phyloP scores from a whole-genome alignment of 2,797 vertebrate species.

The Poliocrania exsul region DNA sequence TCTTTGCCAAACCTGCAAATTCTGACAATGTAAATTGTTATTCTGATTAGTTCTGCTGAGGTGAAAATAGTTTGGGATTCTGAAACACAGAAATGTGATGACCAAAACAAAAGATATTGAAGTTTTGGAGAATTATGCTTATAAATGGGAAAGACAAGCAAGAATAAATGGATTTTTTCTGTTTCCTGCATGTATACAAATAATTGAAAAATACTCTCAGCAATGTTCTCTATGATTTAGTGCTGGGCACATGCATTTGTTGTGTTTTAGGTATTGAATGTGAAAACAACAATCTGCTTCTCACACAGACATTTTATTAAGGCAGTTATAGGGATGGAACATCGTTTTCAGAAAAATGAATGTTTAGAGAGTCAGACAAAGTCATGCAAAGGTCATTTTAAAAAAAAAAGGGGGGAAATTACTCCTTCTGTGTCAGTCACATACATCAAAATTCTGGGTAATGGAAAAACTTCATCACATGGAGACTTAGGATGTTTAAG shows the following conservation, averaged over 20 bases:
- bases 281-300: neutral
- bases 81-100: neutral
- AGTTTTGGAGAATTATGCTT: neutral
- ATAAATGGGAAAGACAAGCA: neutral
- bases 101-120: neutral
- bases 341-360: neutral
- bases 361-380: neutral
- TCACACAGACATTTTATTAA: neutral
- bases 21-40: neutral
- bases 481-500: neutral
- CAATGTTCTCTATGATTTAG: neutral
- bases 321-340: neutral
- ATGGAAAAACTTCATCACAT: neutral
- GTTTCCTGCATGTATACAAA: neutral
- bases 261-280: neutral
- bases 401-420: neutral
- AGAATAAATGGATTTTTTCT: neutral
- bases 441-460: neutral
- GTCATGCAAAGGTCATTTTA: rapidly evolving
- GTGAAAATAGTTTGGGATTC: neutral
- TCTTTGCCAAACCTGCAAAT: neutral
- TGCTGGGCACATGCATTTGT: neutral
- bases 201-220: neutral
- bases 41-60: neutral
- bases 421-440: neutral